Percentiles rank a stretch among this genome's conserved stretches.
Evolutionary conservation across 2,113 vertebrate species (phyloP).

Genomic region (Dicerorhinus sumatrensis): DNA sequence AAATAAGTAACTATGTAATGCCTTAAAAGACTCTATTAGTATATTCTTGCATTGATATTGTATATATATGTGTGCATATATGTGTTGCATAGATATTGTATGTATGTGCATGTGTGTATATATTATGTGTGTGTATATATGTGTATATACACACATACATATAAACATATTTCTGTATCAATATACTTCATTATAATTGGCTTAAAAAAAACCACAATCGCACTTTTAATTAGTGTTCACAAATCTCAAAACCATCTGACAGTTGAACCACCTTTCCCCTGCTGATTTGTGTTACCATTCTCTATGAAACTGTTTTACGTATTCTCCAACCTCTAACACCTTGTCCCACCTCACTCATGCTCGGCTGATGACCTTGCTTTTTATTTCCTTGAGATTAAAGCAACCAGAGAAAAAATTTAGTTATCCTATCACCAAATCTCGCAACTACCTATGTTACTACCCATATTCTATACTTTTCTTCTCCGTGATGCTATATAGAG

Average conservation of each 20-base stretch:
- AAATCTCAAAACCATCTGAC: not conserved
- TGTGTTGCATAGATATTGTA: not conserved
- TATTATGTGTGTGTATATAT: not conserved
- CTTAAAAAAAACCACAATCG: not conserved
- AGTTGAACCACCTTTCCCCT: not conserved
- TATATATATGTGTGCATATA: not conserved
- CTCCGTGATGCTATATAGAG: not conserved
- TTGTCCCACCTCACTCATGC: not conserved
- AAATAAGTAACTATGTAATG: not conserved
- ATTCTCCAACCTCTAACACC: not conserved
- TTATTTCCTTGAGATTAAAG: slow-evolving; percentile 42
- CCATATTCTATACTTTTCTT: not conserved
- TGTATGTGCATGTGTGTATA: not conserved
- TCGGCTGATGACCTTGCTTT: not conserved
- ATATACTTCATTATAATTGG: not conserved
- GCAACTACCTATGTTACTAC: not conserved
- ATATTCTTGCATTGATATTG: not conserved
- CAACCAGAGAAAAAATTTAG: not conserved
- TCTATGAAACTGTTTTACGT: not conserved
- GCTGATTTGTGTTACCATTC: not conserved
- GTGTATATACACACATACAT: not conserved
- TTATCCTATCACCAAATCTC: not conserved
- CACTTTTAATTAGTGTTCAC: slow-evolving; percentile 26
- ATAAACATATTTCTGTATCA: not conserved
- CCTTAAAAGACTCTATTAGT: not conserved